A percentile compares a stretch with the other conserved stretches of the same genome.
Conservation (phyloP, 1,140 invertebrate genomes). For the Megalonaias nervosa region DNA sequence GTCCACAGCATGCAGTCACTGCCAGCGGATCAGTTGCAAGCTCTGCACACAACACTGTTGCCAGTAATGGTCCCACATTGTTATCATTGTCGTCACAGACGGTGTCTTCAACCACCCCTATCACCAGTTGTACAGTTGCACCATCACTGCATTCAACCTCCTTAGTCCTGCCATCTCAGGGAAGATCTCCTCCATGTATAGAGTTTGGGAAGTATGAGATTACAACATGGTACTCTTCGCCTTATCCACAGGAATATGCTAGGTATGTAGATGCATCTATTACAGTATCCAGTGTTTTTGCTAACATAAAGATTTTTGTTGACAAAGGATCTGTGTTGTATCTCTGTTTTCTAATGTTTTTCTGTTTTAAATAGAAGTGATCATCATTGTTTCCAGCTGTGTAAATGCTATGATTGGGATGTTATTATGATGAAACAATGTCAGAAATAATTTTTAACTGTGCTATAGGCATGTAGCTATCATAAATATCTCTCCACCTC, state of each 20-base stretch:
- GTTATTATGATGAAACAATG: too few species aligned
- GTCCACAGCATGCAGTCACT: not conserved
- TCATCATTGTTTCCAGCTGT: too few species aligned
- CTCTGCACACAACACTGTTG: not conserved
- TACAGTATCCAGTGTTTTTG: too few species aligned
- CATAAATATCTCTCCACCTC: too few species aligned
- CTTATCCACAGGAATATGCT: conserved; percentile 97
- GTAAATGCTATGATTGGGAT: too few species aligned
- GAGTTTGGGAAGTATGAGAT: conserved; percentile 98
- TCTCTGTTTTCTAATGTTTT: too few species aligned
- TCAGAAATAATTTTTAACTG: too few species aligned
- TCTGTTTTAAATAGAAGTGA: too few species aligned
- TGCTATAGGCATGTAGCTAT: too few species aligned
- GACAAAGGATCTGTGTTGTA: too few species aligned
- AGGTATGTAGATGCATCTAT: conserved; percentile 74
- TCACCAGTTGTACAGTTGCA: conserved; percentile 2
- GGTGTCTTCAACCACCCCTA: not conserved
- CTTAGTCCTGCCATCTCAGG: conserved; percentile 41
- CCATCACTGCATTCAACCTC: conserved; percentile 8
- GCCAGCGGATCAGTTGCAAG: conserved; percentile 13
- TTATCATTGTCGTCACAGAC: not conserved
- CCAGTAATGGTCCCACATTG: conserved; percentile 5
- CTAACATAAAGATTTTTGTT: too few species aligned
- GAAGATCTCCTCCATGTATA: conserved; percentile 75
- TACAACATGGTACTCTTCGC: conserved; percentile 99